phyloP scores from a whole-genome alignment of 2,888 invertebrate species.

The Cephus runcator region DNA sequence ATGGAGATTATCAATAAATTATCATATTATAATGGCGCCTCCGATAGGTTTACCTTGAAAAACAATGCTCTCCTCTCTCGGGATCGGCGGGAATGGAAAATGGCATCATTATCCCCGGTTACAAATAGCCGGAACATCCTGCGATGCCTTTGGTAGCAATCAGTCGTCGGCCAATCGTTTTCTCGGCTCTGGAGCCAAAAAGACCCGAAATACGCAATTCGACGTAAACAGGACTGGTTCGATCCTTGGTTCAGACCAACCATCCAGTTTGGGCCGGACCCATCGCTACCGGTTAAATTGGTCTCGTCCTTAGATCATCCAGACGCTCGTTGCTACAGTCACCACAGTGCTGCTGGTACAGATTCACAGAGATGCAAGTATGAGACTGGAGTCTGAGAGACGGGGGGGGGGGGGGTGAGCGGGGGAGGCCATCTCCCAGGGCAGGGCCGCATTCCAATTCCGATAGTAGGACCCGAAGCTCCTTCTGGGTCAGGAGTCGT shows the following conservation, averaged over 20 bases:
- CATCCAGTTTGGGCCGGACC: background rate
- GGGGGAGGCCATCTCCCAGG: constrained; percentile 42
- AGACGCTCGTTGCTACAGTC: background rate
- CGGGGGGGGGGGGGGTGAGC: constrained; percentile 25
- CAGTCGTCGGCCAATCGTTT: background rate
- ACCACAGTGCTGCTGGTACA: background rate
- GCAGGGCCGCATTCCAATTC: constrained; percentile 50
- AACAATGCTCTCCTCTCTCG: constrained; percentile 20
- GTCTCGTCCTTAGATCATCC: background rate
- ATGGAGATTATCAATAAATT: constrained; percentile 58
- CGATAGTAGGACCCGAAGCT: constrained; percentile 31
- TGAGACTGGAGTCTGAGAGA: constrained; percentile 7
- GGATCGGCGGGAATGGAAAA: background rate
- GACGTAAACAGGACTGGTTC: background rate
- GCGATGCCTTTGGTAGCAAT: background rate
- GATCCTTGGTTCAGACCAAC: background rate
- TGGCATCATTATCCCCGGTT: background rate
- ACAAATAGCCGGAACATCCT: background rate
- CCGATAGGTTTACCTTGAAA: constrained; percentile 42
- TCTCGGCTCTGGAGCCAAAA: background rate
- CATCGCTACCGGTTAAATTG: background rate
- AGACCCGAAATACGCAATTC: background rate
- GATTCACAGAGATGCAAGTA: background rate
- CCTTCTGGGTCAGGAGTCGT: constrained; percentile 31
- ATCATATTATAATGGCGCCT: constrained; percentile 58